Conservation (phyloP, 2,797 vertebrate species). For the Chelonia mydas region DNA sequence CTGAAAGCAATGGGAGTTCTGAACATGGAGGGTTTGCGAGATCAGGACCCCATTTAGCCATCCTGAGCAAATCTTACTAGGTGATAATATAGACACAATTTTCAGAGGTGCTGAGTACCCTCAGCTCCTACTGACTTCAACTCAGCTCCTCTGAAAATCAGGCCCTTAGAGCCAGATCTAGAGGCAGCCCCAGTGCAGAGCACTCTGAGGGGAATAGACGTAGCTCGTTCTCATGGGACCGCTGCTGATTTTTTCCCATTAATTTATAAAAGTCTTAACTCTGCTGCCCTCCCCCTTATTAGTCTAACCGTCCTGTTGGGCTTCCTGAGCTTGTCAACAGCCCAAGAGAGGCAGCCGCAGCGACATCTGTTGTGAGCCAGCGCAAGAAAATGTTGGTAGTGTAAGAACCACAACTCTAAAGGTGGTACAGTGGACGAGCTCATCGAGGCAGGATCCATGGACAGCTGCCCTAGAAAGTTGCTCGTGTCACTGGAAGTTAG, state of each 20-base stretch:
- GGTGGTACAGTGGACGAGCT: not conserved
- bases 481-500: not conserved
- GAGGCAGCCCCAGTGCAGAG: not conserved
- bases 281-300: not conserved
- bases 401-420: not conserved
- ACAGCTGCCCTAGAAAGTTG: not conserved
- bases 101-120: not conserved
- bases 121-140: not conserved
- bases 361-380: not conserved
- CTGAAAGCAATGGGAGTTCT: not conserved
- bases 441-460: not conserved
- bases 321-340: not conserved
- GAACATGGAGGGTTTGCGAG: not conserved
- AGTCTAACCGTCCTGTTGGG: not conserved
- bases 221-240: not conserved
- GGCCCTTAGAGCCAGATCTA: not conserved
- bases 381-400: not conserved
- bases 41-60: not conserved
- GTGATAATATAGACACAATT: not conserved
- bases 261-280: not conserved
- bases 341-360: not conserved
- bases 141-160: not conserved
- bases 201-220: accelerated
- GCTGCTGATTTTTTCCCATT: not conserved
- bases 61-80: not conserved